These are phyloP conservation scores for Cotesia glomerata DNA, from an alignment of 1,140 invertebrate genomes.

Conservation along the genomic window DNA sequence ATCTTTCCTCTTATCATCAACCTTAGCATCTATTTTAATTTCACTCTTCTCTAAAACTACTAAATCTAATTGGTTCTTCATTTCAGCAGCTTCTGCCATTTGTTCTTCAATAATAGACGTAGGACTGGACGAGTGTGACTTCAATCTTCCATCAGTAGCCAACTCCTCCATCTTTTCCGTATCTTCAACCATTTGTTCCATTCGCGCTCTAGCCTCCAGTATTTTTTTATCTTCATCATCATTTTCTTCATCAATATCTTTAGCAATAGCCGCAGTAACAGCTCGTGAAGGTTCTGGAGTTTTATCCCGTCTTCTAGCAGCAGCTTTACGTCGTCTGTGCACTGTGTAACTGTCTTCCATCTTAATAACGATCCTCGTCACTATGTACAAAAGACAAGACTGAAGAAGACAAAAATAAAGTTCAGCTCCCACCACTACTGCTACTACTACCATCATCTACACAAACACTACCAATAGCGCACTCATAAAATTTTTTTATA, in stretches of 20 bases:
- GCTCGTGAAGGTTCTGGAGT: slow-evolving; percentile 46
- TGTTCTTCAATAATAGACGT: background rate
- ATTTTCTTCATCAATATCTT: slow-evolving; percentile 33
- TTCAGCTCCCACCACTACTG: slow-evolving; percentile 45
- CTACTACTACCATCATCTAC: slow-evolving; percentile 11
- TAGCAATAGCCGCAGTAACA: slow-evolving; percentile 4
- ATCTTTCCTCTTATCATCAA: no score
- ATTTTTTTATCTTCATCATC: slow-evolving; percentile 47
- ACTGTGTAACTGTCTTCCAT: slow-evolving; percentile 61
- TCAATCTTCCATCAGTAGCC: slow-evolving; percentile 7
- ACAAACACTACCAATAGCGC: background rate
- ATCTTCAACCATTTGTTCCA: slow-evolving; percentile 52
- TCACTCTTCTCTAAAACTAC: no score
- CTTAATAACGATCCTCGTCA: background rate
- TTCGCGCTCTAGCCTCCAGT: slow-evolving; percentile 41
- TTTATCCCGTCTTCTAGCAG: slow-evolving; percentile 53
- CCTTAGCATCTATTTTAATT: no score
- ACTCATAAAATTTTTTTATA: background rate
- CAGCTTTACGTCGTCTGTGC: slow-evolving; percentile 55
- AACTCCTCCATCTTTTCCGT: slow-evolving; percentile 47
- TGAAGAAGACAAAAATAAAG: slow-evolving; percentile 58
- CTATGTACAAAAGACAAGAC: slow-evolving; percentile 15
- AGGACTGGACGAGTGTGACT: background rate
- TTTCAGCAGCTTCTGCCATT: background rate
- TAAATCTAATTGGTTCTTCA: background rate